Percentiles rank a stretch among this genome's conserved stretches.
Evolutionary conservation across 2,113 vertebrate genomes (phyloP).

Genomic region (Campylomormyrus tamandua): DNA sequence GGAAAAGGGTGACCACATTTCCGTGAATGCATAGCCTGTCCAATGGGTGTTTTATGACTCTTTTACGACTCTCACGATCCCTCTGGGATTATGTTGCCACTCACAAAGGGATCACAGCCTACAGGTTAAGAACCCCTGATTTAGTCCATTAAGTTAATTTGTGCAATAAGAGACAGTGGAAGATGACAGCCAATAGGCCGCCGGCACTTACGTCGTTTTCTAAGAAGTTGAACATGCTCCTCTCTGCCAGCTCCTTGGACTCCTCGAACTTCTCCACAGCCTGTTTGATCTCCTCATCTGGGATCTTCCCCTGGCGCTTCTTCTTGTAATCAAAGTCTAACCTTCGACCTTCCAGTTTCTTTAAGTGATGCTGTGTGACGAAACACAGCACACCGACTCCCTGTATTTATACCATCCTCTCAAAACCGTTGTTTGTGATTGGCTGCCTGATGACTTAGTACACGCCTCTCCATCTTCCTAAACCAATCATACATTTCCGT

Average conservation of each 20-base stretch:
- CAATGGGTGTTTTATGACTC: background rate
- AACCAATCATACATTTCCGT: background rate
- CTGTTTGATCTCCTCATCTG: slow-evolving; percentile 81
- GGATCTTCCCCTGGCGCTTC: slow-evolving; percentile 83
- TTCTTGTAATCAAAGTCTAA: slow-evolving; percentile 95
- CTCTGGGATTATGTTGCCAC: background rate
- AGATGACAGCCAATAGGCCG: background rate
- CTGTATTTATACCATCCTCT: background rate
- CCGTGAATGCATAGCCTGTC: background rate
- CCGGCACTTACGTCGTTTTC: slow-evolving; percentile 82
- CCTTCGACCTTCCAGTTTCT: slow-evolving; percentile 87
- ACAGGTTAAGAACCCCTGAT: background rate
- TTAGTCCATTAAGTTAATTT: background rate
- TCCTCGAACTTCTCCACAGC: slow-evolving; percentile 94
- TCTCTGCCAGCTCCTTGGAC: slow-evolving; percentile 87
- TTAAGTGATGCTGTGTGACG: slow-evolving; percentile 75
- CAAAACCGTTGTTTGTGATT: background rate
- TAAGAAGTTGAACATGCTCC: slow-evolving; percentile 95
- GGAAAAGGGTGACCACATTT: background rate
- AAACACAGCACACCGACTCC: background rate
- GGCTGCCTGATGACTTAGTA: background rate
- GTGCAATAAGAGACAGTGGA: background rate
- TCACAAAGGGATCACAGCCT: background rate
- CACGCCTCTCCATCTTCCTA: background rate
- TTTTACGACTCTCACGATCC: background rate